phyloP scores from a whole-genome alignment of 2,797 vertebrate species.

The Liasis olivaceus region DNA sequence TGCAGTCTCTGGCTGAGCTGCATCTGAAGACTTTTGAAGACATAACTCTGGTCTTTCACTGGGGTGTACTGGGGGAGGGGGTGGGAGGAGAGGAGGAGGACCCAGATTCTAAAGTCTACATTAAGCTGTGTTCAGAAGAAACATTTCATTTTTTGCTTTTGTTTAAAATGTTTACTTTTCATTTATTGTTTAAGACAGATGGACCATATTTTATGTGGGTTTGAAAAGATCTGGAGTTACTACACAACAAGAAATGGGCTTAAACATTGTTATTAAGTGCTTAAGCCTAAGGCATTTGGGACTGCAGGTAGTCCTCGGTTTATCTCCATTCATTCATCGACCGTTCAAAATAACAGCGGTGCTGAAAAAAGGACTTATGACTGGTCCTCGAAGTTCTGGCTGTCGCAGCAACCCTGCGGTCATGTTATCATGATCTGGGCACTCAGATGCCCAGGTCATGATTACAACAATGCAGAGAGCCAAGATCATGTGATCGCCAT shows the following conservation, averaged over 20 bases:
- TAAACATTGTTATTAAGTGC: not conserved
- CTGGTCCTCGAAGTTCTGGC: not conserved
- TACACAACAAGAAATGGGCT: not conserved
- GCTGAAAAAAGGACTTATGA: not conserved
- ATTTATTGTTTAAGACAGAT: not conserved
- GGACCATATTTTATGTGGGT: not conserved
- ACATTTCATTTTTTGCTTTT: not conserved
- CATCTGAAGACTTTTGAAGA: not conserved
- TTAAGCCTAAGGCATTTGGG: not conserved
- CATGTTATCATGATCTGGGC: not conserved
- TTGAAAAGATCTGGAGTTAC: too few species aligned
- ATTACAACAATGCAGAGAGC: not conserved
- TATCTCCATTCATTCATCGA: not conserved
- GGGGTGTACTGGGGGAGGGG: not conserved
- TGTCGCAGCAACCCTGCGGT: not conserved
- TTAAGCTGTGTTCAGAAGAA: not conserved
- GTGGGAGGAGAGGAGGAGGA: not conserved
- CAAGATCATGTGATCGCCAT: not conserved
- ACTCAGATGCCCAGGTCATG: not conserved
- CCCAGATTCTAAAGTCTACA: not conserved
- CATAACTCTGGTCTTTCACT: not conserved
- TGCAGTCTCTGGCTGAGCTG: slow-evolving; percentile 23
- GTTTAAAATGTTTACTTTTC: not conserved
- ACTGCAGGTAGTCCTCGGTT: not conserved
- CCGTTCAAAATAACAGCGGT: not conserved